Percentiles rank a stretch among this genome's conserved stretches.
Evolutionary conservation across 2,797 vertebrate genomes (phyloP).

Genomic region (Aphelocoma californica): DNA sequence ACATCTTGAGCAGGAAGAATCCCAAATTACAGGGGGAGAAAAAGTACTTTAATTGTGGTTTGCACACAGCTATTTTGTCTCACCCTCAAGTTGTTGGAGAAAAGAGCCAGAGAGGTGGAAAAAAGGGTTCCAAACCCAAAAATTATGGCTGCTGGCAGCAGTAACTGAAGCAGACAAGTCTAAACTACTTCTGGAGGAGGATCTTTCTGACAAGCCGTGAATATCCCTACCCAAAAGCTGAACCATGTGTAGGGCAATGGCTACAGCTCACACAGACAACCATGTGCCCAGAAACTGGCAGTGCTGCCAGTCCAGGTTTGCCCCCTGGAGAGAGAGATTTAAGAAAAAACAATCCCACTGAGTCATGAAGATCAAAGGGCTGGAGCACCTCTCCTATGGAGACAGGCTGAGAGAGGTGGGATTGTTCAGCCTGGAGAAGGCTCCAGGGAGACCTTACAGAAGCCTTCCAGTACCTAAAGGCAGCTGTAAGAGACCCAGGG

Average conservation of each 20-base stretch:
- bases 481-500: background rate
- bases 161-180: background rate
- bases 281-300: background rate
- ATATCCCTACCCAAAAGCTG: background rate
- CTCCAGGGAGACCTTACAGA: background rate
- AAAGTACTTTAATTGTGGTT: background rate
- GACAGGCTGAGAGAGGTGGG: background rate
- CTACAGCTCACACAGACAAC: background rate
- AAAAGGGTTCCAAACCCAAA: background rate
- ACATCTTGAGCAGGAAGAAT: background rate
- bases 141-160: background rate
- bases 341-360: background rate
- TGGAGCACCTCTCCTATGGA: background rate
- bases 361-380: background rate
- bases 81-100: background rate
- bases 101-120: background rate
- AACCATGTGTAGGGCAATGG: accelerated
- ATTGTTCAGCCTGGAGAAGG: background rate
- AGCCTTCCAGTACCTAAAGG: background rate
- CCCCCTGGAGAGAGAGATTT: background rate
- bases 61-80: background rate
- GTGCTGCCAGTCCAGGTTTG: background rate
- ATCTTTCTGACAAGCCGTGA: background rate
- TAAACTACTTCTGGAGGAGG: background rate
- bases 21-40: background rate